phyloP scores from a whole-genome alignment of 2,797 vertebrate genomes.

The Tarsius wallacei region DNA sequence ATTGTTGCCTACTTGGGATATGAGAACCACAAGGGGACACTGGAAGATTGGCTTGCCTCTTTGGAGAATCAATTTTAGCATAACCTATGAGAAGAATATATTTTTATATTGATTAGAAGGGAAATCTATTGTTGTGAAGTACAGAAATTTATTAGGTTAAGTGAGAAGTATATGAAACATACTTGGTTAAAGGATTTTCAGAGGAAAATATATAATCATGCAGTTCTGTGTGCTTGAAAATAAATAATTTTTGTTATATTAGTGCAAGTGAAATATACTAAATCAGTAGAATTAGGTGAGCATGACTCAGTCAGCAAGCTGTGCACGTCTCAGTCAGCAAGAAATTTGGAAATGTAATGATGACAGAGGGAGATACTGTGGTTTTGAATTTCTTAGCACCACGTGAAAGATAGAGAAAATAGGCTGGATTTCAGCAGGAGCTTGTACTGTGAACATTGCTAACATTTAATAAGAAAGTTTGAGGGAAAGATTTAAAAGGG shows the following conservation, averaged over 20 bases:
- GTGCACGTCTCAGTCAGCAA: conserved; percentile 9
- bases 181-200: conserved; percentile 52
- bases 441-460: neutral
- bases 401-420: neutral
- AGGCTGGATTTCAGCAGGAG: conserved; percentile 9
- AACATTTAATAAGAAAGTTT: neutral
- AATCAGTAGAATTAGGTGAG: conserved; percentile 71
- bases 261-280: conserved; percentile 52
- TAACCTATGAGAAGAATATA: neutral
- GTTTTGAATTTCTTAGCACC: conserved; percentile 56
- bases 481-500: neutral
- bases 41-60: neutral
- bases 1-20: neutral
- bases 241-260: conserved; percentile 71
- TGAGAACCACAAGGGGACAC: neutral
- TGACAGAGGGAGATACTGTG: neutral
- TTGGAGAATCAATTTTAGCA: conserved; percentile 29
- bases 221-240: conserved; percentile 67
- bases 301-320: conserved; percentile 65
- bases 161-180: conserved; percentile 45
- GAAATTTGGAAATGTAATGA: conserved; percentile 59
- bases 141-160: conserved; percentile 58
- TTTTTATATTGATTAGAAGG: conserved; percentile 68
- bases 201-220: conserved; percentile 61
- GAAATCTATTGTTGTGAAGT: conserved; percentile 43